Conservation (phyloP, 2,113 vertebrate species). For the Salminus brasiliensis region DNA sequence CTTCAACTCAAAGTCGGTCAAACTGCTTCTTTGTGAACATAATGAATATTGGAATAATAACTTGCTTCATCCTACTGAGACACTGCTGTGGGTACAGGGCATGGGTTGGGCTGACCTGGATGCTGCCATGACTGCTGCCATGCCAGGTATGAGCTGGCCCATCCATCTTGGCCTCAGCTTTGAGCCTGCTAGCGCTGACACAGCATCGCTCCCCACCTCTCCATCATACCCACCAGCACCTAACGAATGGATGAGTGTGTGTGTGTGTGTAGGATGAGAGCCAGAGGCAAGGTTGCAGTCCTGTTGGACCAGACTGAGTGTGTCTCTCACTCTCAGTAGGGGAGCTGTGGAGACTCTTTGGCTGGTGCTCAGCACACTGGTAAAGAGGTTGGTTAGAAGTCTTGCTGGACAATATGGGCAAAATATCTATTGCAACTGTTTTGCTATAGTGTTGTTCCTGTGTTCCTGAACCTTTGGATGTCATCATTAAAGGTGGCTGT, state of each 20-base stretch:
- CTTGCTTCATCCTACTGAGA: too few species aligned
- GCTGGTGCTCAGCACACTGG: not conserved
- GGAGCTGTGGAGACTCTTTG: not conserved
- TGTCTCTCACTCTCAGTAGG: slow-evolving; percentile 26
- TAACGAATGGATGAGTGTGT: slow-evolving; percentile 30
- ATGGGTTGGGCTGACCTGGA: not conserved
- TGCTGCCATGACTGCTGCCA: slow-evolving; percentile 16
- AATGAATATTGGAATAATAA: not conserved
- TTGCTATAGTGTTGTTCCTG: not conserved
- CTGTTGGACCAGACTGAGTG: not conserved
- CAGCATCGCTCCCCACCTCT: slow-evolving; percentile 28
- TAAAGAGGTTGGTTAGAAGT: not conserved
- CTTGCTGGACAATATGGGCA: not conserved
- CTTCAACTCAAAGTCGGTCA: not conserved
- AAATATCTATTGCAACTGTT: not conserved
- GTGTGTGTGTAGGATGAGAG: slow-evolving; percentile 23
- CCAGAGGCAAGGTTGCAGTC: slow-evolving; percentile 19
- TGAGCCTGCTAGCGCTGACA: slow-evolving; percentile 17
- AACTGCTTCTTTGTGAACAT: not conserved
- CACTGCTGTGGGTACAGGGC: not conserved
- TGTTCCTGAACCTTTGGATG: too few species aligned
- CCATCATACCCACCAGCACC: slow-evolving; percentile 14
- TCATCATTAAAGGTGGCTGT: too few species aligned
- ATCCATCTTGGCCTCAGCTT: slow-evolving; percentile 22
- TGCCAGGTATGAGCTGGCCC: slow-evolving; percentile 9